These are phyloP conservation scores for Phalacrocorax aristotelis DNA, from an alignment of 2,113 vertebrate species.

Conservation along the genomic window DNA sequence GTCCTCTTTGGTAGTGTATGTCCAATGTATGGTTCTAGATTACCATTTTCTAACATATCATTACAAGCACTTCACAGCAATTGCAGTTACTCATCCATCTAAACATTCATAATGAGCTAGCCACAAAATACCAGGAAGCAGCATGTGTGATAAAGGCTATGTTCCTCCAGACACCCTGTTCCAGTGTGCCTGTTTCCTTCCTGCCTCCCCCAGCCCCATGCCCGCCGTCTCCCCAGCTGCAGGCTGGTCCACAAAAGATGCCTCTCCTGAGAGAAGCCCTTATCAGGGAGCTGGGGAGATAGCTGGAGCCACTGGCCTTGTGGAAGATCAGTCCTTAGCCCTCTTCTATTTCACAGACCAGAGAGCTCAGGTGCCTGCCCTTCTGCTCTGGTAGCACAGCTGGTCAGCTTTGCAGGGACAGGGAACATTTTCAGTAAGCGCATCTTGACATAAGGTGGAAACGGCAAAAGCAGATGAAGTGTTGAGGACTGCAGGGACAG, in stretches of 20 bases:
- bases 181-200: not conserved
- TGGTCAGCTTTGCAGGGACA: not conserved
- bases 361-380: not conserved
- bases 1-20: not conserved
- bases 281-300: not conserved
- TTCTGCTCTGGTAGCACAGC: not conserved
- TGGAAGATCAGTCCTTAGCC: not conserved
- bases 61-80: not conserved
- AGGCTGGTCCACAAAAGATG: not conserved
- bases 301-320: not conserved
- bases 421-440: not conserved
- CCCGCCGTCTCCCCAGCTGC: not conserved
- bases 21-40: not conserved
- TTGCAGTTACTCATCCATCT: not conserved
- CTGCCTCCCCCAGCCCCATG: too few species aligned
- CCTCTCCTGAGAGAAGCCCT: not conserved
- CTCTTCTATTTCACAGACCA: not conserved
- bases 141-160: rapidly evolving
- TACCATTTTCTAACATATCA: not conserved
- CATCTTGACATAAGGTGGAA: not conserved
- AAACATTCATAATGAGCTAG: not conserved
- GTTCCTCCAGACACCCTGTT: not conserved
- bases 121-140: not conserved
- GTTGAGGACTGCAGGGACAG: not conserved
- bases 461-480: not conserved